Percentiles rank a stretch among this genome's conserved stretches.
Evolutionary conservation across 2,113 vertebrate species (phyloP).

Genomic region (Pampusana beccarii): DNA sequence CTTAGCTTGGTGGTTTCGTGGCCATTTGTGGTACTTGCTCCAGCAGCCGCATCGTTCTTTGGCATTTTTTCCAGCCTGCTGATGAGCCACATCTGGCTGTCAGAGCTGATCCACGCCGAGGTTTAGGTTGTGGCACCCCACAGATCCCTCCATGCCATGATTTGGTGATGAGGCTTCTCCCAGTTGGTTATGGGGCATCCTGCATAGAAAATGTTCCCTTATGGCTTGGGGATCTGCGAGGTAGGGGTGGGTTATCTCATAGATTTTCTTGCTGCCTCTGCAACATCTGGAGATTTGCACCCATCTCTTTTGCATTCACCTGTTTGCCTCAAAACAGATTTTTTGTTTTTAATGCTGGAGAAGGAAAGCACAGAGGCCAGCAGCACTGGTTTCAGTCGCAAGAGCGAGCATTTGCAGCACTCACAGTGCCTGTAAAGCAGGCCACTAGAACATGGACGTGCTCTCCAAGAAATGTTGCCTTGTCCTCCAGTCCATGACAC

Average conservation of each 20-base stretch:
- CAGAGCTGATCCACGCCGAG: not conserved
- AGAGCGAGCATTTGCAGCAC: not conserved
- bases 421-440: not conserved
- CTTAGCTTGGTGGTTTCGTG: not conserved
- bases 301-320: not conserved
- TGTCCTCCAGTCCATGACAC: not conserved
- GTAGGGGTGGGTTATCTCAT: not conserved
- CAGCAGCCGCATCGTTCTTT: not conserved
- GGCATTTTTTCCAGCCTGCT: not conserved
- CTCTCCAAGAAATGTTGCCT: not conserved
- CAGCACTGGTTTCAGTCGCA: not conserved
- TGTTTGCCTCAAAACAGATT: not conserved
- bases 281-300: not conserved
- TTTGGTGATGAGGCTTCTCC: not conserved
- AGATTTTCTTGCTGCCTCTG: not conserved
- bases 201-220: not conserved
- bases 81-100: not conserved
- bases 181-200: not conserved
- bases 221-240: not conserved
- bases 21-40: not conserved
- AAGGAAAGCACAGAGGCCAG: not conserved
- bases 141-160: rapidly evolving
- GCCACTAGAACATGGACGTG: not conserved
- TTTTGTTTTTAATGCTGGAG: not conserved
- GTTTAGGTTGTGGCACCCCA: not conserved